phyloP scores from a whole-genome alignment of 2,113 vertebrate species.

The Corythornis vintsioides region DNA sequence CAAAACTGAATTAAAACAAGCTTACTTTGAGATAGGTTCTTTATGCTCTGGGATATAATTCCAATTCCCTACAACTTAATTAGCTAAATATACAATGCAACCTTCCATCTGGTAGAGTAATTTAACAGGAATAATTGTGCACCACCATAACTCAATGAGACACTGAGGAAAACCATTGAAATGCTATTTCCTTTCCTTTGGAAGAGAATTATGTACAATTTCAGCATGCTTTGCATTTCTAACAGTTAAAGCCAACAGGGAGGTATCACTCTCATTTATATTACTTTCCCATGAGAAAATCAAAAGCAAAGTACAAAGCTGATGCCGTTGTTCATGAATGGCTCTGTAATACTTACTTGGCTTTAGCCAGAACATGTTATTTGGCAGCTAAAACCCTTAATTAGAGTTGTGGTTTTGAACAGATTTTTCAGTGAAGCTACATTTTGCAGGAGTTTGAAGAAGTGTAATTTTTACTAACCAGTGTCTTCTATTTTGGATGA shows the following conservation, averaged over 20 bases:
- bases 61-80: slow-evolving; percentile 79
- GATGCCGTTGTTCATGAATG: slow-evolving; percentile 80
- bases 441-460: slow-evolving; percentile 61
- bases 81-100: slow-evolving; percentile 83
- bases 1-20: slow-evolving; percentile 52
- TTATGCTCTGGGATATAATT: slow-evolving; percentile 72
- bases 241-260: slow-evolving; percentile 83
- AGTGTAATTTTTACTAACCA: slow-evolving; percentile 61
- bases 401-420: slow-evolving; percentile 73
- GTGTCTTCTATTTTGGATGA: slow-evolving; percentile 68
- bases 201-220: slow-evolving; percentile 89
- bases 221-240: slow-evolving; percentile 84
- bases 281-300: slow-evolving; percentile 86
- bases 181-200: slow-evolving; percentile 93
- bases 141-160: slow-evolving; percentile 88
- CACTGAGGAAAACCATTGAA: slow-evolving; percentile 89
- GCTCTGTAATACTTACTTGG: slow-evolving; percentile 79
- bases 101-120: slow-evolving; percentile 86
- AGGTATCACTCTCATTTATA: slow-evolving; percentile 88
- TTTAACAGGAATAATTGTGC: slow-evolving; percentile 89
- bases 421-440: slow-evolving; percentile 73
- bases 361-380: slow-evolving; percentile 76
- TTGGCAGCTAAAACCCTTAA: slow-evolving; percentile 78
- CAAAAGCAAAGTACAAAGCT: slow-evolving; percentile 84
- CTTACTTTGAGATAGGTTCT: slow-evolving; percentile 70